Evolutionary conservation across 2,888 invertebrate species (phyloP).

Genomic region (Mythimna lalbum): DNA sequence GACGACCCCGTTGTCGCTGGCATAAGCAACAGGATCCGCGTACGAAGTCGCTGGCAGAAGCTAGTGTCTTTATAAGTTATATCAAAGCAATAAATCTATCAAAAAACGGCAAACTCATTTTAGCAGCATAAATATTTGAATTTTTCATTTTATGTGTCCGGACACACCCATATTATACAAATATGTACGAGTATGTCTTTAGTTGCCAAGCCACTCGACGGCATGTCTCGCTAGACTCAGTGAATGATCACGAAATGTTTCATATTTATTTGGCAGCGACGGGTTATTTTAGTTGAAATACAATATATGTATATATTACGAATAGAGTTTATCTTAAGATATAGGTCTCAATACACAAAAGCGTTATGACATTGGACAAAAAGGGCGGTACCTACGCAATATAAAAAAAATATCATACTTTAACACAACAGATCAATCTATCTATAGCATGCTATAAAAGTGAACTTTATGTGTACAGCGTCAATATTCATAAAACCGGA

Average conservation of each 20-base stretch:
- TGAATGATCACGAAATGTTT: slow-evolving; percentile 1
- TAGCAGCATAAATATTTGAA: slow-evolving; percentile 2
- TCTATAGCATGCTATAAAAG: slow-evolving; percentile 19
- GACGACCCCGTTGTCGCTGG: no score
- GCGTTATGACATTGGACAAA: slow-evolving; percentile 6
- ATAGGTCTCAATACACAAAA: neutral
- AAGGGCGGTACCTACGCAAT: neutral
- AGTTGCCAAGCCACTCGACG: neutral
- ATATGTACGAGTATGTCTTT: neutral
- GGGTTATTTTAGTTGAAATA: neutral
- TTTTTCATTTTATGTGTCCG: neutral
- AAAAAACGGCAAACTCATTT: slow-evolving; percentile 17
- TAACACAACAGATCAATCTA: slow-evolving; percentile 18
- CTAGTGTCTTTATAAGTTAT: neutral
- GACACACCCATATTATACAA: slow-evolving; percentile 9
- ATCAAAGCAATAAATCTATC: neutral
- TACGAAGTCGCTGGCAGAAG: no score
- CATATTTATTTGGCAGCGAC: neutral
- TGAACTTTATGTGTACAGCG: slow-evolving; percentile 17
- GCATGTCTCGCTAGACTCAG: slow-evolving; percentile 1
- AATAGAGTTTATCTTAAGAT: neutral
- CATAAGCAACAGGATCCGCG: no score
- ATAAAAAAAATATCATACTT: slow-evolving; percentile 19
- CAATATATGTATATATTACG: neutral
- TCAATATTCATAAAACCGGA: slow-evolving; percentile 35